phyloP scores from a whole-genome alignment of 2,113 vertebrate species.

The Menura novaehollandiae region DNA sequence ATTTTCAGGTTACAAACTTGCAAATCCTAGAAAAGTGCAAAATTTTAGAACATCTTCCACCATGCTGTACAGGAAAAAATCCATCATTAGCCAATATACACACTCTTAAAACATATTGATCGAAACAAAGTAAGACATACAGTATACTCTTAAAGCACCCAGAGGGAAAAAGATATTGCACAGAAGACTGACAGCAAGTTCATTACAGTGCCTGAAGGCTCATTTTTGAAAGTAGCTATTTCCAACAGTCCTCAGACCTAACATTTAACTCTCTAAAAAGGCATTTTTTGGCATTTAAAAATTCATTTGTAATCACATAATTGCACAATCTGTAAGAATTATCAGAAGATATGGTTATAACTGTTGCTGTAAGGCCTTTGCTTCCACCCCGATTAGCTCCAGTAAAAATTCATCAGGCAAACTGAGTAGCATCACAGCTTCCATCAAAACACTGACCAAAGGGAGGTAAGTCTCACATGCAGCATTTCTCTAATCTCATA shows the following conservation, averaged over 20 bases:
- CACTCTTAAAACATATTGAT: constrained; percentile 56
- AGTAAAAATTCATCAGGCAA: constrained; percentile 7
- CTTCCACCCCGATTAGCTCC: constrained; percentile 10
- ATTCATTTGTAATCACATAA: constrained; percentile 53
- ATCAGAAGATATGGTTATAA: constrained; percentile 5
- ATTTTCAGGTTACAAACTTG: constrained; percentile 82
- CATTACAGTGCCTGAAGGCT: constrained; percentile 56
- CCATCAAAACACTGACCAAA: neutral
- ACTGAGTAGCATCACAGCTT: constrained; percentile 53
- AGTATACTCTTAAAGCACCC: constrained; percentile 66
- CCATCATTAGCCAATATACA: constrained; percentile 89
- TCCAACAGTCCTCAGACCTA: constrained; percentile 56
- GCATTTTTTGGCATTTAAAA: constrained; percentile 71
- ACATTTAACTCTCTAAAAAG: constrained; percentile 51
- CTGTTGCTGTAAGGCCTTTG: constrained; percentile 55
- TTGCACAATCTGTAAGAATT: constrained; percentile 55
- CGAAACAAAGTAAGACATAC: constrained; percentile 60
- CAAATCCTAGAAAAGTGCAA: constrained; percentile 94
- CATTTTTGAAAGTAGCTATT: constrained; percentile 49
- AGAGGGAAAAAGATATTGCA: constrained; percentile 72
- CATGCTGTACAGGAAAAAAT: constrained; percentile 93
- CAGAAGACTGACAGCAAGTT: constrained; percentile 69
- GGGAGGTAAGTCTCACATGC: neutral
- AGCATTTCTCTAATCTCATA: neutral
- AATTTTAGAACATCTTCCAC: constrained; percentile 80